Percentiles rank a stretch among this genome's conserved stretches.
Conservation (phyloP, 1,140 invertebrate genomes). For the Magallana gigas region DNA sequence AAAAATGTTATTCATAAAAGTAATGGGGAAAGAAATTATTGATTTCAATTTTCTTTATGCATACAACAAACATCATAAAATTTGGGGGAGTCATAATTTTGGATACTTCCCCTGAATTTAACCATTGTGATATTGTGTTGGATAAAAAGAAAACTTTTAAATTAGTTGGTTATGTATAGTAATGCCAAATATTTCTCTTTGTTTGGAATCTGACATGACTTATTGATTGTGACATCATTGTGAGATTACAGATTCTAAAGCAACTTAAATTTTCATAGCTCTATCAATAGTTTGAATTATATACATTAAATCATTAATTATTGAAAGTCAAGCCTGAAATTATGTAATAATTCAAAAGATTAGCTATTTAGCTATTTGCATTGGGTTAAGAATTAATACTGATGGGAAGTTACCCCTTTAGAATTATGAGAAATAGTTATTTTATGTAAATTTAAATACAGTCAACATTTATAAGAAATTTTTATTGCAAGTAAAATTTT, state of each 20-base stretch:
- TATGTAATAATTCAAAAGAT: too few relatives aligned
- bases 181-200: not conserved
- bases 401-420: not conserved
- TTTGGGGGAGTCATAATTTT: constrained; percentile 6
- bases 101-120: not conserved
- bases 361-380: too few relatives aligned
- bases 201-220: not conserved
- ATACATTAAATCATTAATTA: too few relatives aligned
- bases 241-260: not conserved
- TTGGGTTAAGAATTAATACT: too few relatives aligned
- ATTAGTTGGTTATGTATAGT: not conserved
- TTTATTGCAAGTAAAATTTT: not conserved
- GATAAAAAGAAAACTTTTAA: not conserved
- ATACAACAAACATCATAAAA: not conserved
- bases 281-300: too few relatives aligned
- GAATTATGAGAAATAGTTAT: constrained; percentile 34
- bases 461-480: not conserved
- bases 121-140: not conserved
- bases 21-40: not conserved
- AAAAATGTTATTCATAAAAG: not conserved
- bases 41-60: constrained; percentile 19
- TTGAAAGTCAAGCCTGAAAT: too few relatives aligned
- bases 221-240: not conserved
- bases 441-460: constrained; percentile 20
- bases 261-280: not conserved